A percentile compares a stretch with the other conserved stretches of the same genome.
phyloP scores from a whole-genome alignment of 2,113 vertebrate genomes.

The cat (Felis catus) region F.catus_Fca126_mat1.0 CM031424.1:27851001-27851500 shows the following conservation, averaged over 20 bases:
- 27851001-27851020: background rate
- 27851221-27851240: background rate
- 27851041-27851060: background rate
- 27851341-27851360: background rate
- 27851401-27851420: background rate
- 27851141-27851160: background rate
- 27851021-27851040: background rate
- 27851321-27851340: background rate
- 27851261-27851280: background rate
- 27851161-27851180: background rate
- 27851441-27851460: background rate
- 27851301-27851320: too few relatives aligned
- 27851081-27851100: background rate
- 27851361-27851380: background rate
- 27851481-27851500: background rate
- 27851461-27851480: background rate
- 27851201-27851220: background rate
- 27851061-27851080: background rate
- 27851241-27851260: background rate
- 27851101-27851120: background rate
- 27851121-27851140: background rate
- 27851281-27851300: background rate
- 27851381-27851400: background rate
- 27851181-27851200: background rate
- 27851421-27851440: background rate